Conservation (phyloP, 1,140 invertebrate species). For the Elysia chlorotica region DNA sequence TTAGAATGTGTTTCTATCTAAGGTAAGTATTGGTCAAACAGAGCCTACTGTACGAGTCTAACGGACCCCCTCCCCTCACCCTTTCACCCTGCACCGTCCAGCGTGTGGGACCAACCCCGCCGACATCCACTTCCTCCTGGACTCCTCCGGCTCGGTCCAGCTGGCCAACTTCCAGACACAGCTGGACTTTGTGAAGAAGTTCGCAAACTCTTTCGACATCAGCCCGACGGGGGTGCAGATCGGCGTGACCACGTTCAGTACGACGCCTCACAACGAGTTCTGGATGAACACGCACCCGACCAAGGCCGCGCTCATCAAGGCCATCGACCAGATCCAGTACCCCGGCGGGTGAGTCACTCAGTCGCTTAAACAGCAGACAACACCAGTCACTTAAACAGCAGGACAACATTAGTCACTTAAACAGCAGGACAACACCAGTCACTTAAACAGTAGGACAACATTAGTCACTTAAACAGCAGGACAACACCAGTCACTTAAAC, state of each 20-base stretch:
- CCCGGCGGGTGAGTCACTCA: constrained; percentile 27
- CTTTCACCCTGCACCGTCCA: constrained; percentile 11
- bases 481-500: no score
- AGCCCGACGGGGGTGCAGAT: constrained; percentile 26
- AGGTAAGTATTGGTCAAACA: not conserved
- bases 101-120: constrained; percentile 44
- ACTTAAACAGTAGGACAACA: no score
- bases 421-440: no score
- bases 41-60: no score
- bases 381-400: no score
- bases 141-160: constrained; percentile 47
- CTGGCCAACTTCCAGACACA: constrained; percentile 42
- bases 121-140: constrained; percentile 52
- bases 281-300: constrained; percentile 46
- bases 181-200: constrained; percentile 47
- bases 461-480: no score
- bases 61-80: constrained; percentile 9
- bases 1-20: constrained; percentile 9
- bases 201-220: constrained; percentile 39
- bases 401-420: no score
- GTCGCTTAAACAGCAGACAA: no score
- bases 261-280: constrained; percentile 44
- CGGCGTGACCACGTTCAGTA: constrained; percentile 28
- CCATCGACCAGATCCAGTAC: constrained; percentile 29
- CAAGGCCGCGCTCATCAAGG: constrained; percentile 22